Evolutionary conservation across 2,888 invertebrate genomes (phyloP).

Genomic region (Cerceris rybyensis): DNA sequence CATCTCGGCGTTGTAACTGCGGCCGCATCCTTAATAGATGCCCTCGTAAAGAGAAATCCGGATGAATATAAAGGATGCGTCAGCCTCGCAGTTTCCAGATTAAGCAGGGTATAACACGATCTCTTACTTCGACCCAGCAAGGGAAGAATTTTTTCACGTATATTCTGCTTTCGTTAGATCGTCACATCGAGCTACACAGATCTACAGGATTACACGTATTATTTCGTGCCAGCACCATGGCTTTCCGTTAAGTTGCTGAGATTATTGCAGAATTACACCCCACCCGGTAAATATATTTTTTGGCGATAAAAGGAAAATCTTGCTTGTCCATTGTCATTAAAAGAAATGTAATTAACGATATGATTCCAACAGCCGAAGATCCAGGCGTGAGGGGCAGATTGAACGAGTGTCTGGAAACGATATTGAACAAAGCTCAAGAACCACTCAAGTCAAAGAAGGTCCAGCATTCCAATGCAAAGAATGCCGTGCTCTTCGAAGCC

Average conservation of each 20-base stretch:
- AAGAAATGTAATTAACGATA: background rate
- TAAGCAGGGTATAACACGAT: slow-evolving; percentile 88
- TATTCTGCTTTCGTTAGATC: slow-evolving; percentile 85
- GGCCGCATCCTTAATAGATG: slow-evolving; percentile 98
- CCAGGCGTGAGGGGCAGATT: slow-evolving; percentile 97
- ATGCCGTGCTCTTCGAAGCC: slow-evolving; percentile 99
- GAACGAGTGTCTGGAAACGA: slow-evolving; percentile 98
- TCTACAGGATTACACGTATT: slow-evolving; percentile 99
- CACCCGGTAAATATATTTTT: slow-evolving; percentile 87
- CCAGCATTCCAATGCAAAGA: slow-evolving; percentile 99
- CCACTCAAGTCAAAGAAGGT: slow-evolving; percentile 99
- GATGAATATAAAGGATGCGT: slow-evolving; percentile 99
- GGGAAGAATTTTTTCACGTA: slow-evolving; percentile 19
- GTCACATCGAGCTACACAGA: slow-evolving; percentile 99
- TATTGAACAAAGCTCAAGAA: slow-evolving; percentile 99
- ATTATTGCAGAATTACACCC: slow-evolving; percentile 98
- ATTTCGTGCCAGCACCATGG: slow-evolving; percentile 99
- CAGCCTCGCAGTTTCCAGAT: slow-evolving; percentile 97
- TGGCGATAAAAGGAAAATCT: background rate
- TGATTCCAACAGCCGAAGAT: slow-evolving; percentile 87
- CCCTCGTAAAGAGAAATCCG: slow-evolving; percentile 98
- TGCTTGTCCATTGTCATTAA: background rate
- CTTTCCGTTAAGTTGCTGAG: slow-evolving; percentile 98
- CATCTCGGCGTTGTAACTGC: slow-evolving; percentile 99
- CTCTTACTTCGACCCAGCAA: background rate